Evolutionary conservation across 2,888 invertebrate genomes (phyloP), one percentile per base, ranked within the genome.

Genomic region (Iphiclides podalirius): DNA sequence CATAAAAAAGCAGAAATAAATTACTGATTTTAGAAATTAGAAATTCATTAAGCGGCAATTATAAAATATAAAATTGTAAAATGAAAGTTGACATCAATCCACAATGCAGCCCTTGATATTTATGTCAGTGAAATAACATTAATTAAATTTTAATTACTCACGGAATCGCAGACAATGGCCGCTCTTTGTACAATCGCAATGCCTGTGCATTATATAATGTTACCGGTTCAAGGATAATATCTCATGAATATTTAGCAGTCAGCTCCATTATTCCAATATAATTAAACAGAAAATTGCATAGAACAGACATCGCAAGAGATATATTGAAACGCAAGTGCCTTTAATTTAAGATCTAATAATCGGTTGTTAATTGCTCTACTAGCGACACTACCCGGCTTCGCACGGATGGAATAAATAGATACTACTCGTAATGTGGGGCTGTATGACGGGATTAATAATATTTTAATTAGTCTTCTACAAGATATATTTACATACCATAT

Each of bases 221-320:
- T 33, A 38, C 42, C 17, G 42, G 20, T 43, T 42, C 13, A 42
- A 33, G 42, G 38, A 43, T 48, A 48, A 43, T 48, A 43, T 48
- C 48, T 43, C 42, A 48, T 48, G 48, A 48, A 48, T 48, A 48
- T 48, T 48, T 43, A 48, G 48, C 33, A 20, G 33, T 13, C 47
- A 31, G 33, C 37, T 37, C 42, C 33, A 43, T 43, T 48, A 42
- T 48, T 33, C 28, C 33, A 31, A 48, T 31, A 43, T 43, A 48
- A 48, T 48, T 48, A 48, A 48, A 48, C 48, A 42, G 48, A 38
- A 48, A 43, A 43, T 48, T 42, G 48, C 48, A 38, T 42, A 36
- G 41, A 33, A 13, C 40, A 31, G 38, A 41, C 23, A 37, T 37
- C 12, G 23, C 15, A 33, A 15, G 33, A 31, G 33, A 48, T 48